These are phyloP conservation scores for Lampris megalopsis DNA, from an alignment of 2,113 vertebrate species.

Conservation along the genomic window DNA sequence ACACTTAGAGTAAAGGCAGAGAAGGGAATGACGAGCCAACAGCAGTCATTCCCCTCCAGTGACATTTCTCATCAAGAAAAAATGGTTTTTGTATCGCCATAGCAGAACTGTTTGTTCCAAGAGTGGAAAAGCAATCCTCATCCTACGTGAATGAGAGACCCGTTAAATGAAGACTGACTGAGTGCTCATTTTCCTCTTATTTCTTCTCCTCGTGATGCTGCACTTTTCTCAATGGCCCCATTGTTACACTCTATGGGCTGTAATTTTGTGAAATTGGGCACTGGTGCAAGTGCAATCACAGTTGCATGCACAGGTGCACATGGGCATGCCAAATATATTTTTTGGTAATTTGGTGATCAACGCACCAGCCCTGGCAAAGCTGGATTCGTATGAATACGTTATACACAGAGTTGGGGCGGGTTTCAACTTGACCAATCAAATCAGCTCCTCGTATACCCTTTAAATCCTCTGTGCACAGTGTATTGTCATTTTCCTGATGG, in stretches of 20 bases:
- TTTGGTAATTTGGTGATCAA: too few species aligned
- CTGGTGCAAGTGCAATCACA: too few species aligned
- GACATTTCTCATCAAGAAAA: constrained; percentile 21
- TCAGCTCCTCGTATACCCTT: too few species aligned
- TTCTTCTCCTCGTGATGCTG: neutral
- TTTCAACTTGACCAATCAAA: too few species aligned
- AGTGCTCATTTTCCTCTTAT: neutral
- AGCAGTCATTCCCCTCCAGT: constrained; percentile 9
- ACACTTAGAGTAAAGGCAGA: constrained; percentile 21
- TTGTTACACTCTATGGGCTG: neutral
- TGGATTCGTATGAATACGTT: too few species aligned
- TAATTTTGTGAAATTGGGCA: too few species aligned
- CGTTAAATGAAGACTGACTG: constrained; percentile 5
- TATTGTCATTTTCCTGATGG: too few species aligned
- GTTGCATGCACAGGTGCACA: too few species aligned
- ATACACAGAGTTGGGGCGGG: too few species aligned
- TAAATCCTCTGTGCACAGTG: too few species aligned
- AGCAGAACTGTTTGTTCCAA: constrained; percentile 24
- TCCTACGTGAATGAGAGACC: constrained; percentile 10
- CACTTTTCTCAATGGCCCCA: neutral
- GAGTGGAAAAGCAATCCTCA: constrained; percentile 13
- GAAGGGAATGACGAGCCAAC: neutral
- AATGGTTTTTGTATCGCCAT: constrained; percentile 4
- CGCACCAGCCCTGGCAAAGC: too few species aligned
- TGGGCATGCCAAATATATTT: too few species aligned